phyloP scores from a whole-genome alignment of 2,888 invertebrate species.

The Teleogryllus oceanicus region DNA sequence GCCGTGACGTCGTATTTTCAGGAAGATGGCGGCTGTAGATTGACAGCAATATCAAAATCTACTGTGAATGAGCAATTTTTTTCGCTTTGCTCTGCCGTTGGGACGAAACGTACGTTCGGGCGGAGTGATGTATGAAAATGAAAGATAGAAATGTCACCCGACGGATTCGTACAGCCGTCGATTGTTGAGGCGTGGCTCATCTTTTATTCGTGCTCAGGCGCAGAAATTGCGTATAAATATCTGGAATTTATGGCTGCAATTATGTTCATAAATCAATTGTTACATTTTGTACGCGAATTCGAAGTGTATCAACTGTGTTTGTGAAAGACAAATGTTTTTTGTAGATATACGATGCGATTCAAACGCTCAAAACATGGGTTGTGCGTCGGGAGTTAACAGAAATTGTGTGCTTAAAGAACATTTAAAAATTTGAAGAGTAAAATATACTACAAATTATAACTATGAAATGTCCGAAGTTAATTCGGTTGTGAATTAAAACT shows the following conservation, averaged over 20 bases:
- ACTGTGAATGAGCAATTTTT: not conserved
- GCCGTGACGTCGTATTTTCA: not conserved
- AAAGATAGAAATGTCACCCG: conserved; percentile 3
- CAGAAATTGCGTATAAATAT: not conserved
- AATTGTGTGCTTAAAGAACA: too few relatives aligned
- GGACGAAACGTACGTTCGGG: not conserved
- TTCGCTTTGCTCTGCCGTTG: not conserved
- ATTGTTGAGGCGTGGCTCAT: not conserved
- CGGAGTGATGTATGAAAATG: not conserved
- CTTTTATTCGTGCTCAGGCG: not conserved
- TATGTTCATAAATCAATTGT: not conserved
- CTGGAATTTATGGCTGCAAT: not conserved
- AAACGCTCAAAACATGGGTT: too few relatives aligned
- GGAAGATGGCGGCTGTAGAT: not conserved
- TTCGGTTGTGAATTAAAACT: too few relatives aligned
- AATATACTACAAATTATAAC: too few relatives aligned
- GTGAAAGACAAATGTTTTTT: too few relatives aligned
- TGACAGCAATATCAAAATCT: conserved; percentile 1
- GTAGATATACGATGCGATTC: too few relatives aligned
- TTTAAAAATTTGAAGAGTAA: too few relatives aligned
- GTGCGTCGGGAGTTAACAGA: too few relatives aligned
- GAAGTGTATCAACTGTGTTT: too few relatives aligned
- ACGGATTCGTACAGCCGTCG: not conserved
- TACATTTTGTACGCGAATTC: not conserved
- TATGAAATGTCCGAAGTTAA: too few relatives aligned